Conservation (phyloP, 2,113 vertebrate species). For the human (Homo sapiens) region DNA sequence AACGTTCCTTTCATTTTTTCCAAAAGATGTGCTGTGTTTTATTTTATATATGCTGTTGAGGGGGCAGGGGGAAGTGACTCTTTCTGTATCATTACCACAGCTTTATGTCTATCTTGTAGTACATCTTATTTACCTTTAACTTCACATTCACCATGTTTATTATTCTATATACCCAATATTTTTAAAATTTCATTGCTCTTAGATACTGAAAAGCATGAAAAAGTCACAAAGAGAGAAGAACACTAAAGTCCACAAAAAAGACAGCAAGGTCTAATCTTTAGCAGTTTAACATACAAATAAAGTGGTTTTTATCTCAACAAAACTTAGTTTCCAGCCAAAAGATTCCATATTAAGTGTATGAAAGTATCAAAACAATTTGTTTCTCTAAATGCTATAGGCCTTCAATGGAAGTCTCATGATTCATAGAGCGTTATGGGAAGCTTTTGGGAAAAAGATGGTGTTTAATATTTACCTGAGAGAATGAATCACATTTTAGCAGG, state of each 20-base stretch:
- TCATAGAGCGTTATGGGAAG: neutral
- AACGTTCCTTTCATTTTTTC: neutral
- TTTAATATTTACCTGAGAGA: slow-evolving; percentile 34
- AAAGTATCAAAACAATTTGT: slow-evolving; percentile 39
- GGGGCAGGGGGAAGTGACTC: neutral
- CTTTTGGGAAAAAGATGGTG: neutral
- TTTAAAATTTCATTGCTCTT: neutral
- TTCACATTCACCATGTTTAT: slow-evolving; percentile 10
- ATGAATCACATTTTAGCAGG: slow-evolving; percentile 13
- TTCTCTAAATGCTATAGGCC: neutral
- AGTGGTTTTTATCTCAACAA: neutral
- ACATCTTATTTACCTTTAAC: slow-evolving; percentile 27
- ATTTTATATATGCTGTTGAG: neutral
- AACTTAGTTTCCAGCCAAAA: neutral
- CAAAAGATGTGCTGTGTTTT: slow-evolving; percentile 10
- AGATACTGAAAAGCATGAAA: neutral
- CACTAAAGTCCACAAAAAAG: slow-evolving; percentile 37
- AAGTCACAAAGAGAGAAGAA: slow-evolving; percentile 22
- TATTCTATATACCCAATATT: neutral
- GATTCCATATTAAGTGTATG: slow-evolving; percentile 31
- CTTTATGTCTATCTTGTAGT: neutral
- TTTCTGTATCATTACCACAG: slow-evolving; percentile 18
- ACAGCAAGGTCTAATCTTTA: slow-evolving; percentile 26
- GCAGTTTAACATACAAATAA: slow-evolving; percentile 13
- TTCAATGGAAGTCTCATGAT: neutral